Base-by-base conservation (phyloP, 2,888 invertebrate species). In the Conops quadrifasciatus region DNA sequence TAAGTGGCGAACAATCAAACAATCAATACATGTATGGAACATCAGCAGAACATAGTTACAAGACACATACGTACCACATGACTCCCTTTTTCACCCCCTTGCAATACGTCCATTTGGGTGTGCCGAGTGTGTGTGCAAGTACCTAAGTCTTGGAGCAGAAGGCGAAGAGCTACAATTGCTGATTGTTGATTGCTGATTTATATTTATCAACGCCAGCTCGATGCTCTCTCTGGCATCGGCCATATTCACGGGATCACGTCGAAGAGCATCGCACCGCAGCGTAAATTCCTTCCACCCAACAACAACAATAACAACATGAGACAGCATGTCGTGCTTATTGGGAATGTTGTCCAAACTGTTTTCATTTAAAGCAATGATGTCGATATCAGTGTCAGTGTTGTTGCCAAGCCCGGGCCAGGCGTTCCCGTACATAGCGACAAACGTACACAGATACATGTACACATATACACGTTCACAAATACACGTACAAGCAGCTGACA, bases 281-380 rank as follows among this genome's bases (percentile, higher is more conserved):
- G 68, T 58, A 64, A 70, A 64, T 70, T 51, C 28, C 26, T 9
- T 4, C 36, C 4, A 36, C 4, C 36, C 36, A 36, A 36, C 36
- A 47, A 60, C 43, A 68, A 63, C 70, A 72, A 67, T 80, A 80
- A 81, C 80, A 81, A 79, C 78, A 75, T 79, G 80, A 79, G 81
- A 81, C 79, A 81, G 78, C 78, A 75, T 80, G 81, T 79, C 80
- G 80, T 81, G 81, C 81, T 81, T 80, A 80, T 80, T 78, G 78
- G 62, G 60, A 73, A 59, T 65, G 49, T 59, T 49, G 60, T 47
- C 60, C 56, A 67, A 62, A 58, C 62, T 67, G 53, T 67, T 71
- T 71, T 63, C 67, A 67, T 67, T 67, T 71, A 67, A 16, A 43
- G 66, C 47, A 67, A 70, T 71, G 71, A 74, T 69, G 72, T 74